A percentile compares a stretch with the other conserved stretches of the same genome.
These are phyloP conservation scores for Thamnophis sirtalis DNA, from an alignment of 2,113 vertebrate genomes.

Conservation along the genomic window DNA sequence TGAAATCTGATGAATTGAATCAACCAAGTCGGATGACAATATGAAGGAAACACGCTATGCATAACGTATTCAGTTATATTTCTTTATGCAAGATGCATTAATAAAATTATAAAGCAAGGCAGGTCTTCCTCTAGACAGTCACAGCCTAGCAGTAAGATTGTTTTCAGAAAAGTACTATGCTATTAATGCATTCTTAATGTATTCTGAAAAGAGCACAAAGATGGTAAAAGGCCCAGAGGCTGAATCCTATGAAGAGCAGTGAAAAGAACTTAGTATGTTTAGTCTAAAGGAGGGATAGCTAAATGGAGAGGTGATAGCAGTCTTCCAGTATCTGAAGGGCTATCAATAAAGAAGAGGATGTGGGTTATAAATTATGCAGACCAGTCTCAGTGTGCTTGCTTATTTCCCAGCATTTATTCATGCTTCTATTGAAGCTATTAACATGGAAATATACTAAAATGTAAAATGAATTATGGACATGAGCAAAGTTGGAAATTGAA, in stretches of 20 bases:
- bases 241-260: background rate
- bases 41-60: background rate
- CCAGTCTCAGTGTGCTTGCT: background rate
- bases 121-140: background rate
- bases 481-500: background rate
- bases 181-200: background rate
- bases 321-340: background rate
- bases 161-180: background rate
- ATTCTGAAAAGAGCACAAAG: background rate
- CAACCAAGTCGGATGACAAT: constrained; percentile 16
- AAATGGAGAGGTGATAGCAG: background rate
- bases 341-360: background rate
- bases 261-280: background rate
- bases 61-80: background rate
- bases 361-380: background rate
- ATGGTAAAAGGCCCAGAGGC: background rate
- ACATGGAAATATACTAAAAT: background rate
- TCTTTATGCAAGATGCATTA: background rate
- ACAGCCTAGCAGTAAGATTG: background rate
- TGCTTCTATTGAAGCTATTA: background rate
- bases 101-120: background rate
- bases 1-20: constrained; percentile 27
- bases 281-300: background rate
- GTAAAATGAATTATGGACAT: background rate
- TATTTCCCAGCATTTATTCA: background rate